Evolutionary conservation across 2,888 invertebrate genomes (phyloP).

Genomic region (Caenorhabditis doughertyi): DNA sequence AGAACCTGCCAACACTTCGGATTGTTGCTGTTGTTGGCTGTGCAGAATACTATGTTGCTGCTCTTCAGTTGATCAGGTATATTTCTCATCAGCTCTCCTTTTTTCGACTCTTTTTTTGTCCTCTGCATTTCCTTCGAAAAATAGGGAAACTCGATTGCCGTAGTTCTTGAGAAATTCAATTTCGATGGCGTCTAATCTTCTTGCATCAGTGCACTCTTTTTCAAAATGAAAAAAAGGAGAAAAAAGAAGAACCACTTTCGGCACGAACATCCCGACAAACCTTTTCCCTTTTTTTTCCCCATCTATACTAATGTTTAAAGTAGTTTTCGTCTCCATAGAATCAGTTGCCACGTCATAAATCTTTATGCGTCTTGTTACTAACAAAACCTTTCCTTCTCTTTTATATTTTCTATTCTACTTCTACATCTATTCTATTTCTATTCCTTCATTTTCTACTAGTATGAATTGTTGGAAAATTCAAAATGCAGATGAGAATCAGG

Average conservation of each 20-base stretch:
- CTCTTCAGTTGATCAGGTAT: conserved; percentile 35
- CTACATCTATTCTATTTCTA: not conserved
- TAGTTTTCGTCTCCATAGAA: conserved; percentile 24
- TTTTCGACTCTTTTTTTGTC: not conserved
- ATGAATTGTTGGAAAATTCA: conserved; percentile 43
- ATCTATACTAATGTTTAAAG: not conserved
- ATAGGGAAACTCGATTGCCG: conserved; percentile 58
- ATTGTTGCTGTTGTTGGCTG: conserved; percentile 56
- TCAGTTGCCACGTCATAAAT: conserved; percentile 51
- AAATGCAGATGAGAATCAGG: conserved; percentile 29
- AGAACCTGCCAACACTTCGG: conserved; percentile 34
- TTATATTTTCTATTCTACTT: conserved; percentile 27
- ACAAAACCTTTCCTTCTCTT: not conserved
- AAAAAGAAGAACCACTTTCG: conserved; percentile 37
- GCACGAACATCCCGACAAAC: conserved; percentile 41
- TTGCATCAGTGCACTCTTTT: conserved; percentile 51
- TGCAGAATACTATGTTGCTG: conserved; percentile 54
- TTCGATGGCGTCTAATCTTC: conserved; percentile 55
- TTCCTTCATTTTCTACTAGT: not conserved
- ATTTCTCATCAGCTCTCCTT: conserved; percentile 7
- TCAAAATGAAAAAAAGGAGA: conserved; percentile 11
- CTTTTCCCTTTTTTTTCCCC: conserved; percentile 25
- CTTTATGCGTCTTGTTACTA: conserved; percentile 37
- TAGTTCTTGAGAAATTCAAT: conserved; percentile 64
- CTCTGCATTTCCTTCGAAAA: conserved; percentile 36